Evolutionary conservation across 2,113 vertebrate genomes (phyloP).

Genomic region (Calypte anna): DNA sequence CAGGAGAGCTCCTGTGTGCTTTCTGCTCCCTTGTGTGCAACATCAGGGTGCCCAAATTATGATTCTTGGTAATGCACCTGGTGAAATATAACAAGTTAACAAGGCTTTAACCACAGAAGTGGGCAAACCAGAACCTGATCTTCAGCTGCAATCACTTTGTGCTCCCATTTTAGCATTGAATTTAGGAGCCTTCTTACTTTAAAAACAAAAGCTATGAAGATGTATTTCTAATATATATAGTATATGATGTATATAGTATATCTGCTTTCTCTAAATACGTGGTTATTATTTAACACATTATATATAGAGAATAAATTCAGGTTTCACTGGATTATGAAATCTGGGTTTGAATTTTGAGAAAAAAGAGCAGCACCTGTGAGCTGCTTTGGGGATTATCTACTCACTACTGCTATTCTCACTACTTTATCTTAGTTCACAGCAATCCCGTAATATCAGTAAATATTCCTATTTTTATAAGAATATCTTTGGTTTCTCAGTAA

Average conservation of each 20-base stretch:
- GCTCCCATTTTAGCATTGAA: not conserved
- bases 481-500: constrained; percentile 24
- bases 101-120: not conserved
- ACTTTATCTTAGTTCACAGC: not conserved
- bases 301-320: not conserved
- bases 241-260: not conserved
- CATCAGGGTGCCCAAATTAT: not conserved
- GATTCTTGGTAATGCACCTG: not conserved
- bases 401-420: not conserved
- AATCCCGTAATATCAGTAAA: not conserved
- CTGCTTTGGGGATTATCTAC: not conserved
- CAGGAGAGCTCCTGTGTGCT: not conserved
- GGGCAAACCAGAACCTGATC: not conserved
- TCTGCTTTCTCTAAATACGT: not conserved
- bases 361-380: not conserved
- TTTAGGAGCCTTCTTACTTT: not conserved
- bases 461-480: constrained; percentile 7
- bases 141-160: not conserved
- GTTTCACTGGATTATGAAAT: not conserved
- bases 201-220: not conserved
- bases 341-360: not conserved
- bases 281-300: not conserved
- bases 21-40: not conserved
- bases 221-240: not conserved
- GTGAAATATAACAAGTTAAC: not conserved